Base-by-base conservation (phyloP, 2,113 vertebrate species). In the Ophthalmolycus amberensis region DNA sequence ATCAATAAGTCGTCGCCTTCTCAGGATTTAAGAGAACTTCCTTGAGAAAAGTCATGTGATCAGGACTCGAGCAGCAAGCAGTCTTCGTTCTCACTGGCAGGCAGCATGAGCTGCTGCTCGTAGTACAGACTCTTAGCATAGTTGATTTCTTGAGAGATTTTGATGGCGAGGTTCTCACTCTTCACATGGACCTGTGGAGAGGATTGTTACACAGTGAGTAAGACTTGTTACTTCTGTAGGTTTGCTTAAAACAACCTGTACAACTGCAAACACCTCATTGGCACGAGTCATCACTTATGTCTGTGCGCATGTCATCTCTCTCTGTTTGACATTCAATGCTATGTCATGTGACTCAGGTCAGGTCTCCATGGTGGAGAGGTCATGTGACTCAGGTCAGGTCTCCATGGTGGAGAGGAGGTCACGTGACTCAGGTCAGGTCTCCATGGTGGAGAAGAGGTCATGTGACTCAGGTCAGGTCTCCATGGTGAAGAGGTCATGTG, bases 71-170 rank as follows among this genome's bases (percentile, higher is more conserved):
- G 94, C 89, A 98, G 96, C 34, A 99, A 69, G 50, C 95, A 95
- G 64, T 94, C 94, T 40, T 95, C 94, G 20, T 97, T 95, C 80
- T 98, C 96, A 38, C 71, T 96, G 89, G 95, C 93, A 50, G 97
- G 96, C 40, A 99, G 85, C 98, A 99, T 99, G 0, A 99, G 97
- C 85, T 99, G 98, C 88, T 99, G 98, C 73, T 99, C 98, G 1
- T 98, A 99, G 93, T 98, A 99, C 85, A 99, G 96, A 93, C 98
- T 99, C 94, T 99, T 99, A 90, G 98, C 98, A 66, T 99, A 99
- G 96, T 99, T 99, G 88, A 99, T 97, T 94, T 99, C 97, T 92
- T 99, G 98, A 38, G 97, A 99, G 32, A 99, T 95, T 90, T 98
- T 98, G 64, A 97, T 86, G 3, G 98, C 98, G 0, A 99, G 96